Evolutionary conservation across 2,113 vertebrate genomes (phyloP), one percentile per base, ranked within the genome.

Genomic region (Atherinomorus stipes): DNA sequence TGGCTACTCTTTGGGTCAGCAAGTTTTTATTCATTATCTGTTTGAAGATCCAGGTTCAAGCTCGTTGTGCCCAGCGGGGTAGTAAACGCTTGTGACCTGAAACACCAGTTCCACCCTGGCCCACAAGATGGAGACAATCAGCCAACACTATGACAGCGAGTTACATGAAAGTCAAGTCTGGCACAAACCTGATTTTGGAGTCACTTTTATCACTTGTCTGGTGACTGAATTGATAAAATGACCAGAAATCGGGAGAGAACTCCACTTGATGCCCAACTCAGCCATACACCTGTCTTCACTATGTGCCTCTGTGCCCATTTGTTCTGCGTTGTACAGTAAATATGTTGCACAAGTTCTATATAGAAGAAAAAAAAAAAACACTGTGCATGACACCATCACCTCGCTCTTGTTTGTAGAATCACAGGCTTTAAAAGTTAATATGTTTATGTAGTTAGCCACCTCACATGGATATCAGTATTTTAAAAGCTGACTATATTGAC

Each of bases 271-370:
- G 60, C 71, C 68, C 56, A 51, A 37, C 63, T 74, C 69, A 69
- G 80, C 85, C 87, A 86, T 87, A 85, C 76, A 79, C 77, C 67
- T 57, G 76, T 88, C 61, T 68, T 87, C 89, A 88, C 84, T 37
- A 74, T 13, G 83, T 91, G 90, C 85, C 92, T 92, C 85, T 74
- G 69, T 85, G 84, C 71, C 71, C 64, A 42, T 85, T 76, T 69
- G 78, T 88, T 86, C 77, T 50, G 88, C 89, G 76, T 54, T 86
- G 85, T 91, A 74, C 83, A 69, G 75, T 86, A 81, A 76, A 76
- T 28, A 64, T 88, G 80, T 90, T 76, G 66, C 74, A 87, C 69
- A 82, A 78, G 60, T 68, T 88, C 64, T 58, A 76, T 66, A 31
- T 23, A 4, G n/a, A 22, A 26, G 53, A 26, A 34, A 54, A 60